These are phyloP conservation scores for Sebastes vulpes DNA, from an alignment of 2,797 vertebrate genomes.

Conservation along the genomic window DNA sequence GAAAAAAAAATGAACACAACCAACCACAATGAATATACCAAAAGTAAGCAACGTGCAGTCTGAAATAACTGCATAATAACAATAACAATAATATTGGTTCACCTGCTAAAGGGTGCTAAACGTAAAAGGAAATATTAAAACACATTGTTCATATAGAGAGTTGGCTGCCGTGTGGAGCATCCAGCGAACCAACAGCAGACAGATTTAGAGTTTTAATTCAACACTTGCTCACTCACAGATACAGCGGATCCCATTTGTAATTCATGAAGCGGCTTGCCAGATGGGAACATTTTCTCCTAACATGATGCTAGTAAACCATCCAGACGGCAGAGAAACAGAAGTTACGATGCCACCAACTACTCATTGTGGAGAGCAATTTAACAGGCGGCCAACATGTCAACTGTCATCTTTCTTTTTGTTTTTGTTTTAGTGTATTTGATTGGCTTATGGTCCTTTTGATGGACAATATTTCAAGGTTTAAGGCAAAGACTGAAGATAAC, in stretches of 20 bases:
- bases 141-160: neutral
- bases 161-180: constrained; percentile 12
- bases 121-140: neutral
- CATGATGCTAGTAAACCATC: constrained; percentile 31
- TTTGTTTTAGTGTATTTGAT: neutral
- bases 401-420: neutral
- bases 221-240: constrained; percentile 24
- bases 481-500: neutral
- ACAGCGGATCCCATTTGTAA: constrained; percentile 39
- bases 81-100: neutral
- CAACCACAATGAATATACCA: neutral
- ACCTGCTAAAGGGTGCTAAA: neutral
- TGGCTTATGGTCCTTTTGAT: neutral
- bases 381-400: neutral
- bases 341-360: neutral
- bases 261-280: constrained; percentile 46
- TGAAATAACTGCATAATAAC: neutral
- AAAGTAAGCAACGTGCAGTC: neutral
- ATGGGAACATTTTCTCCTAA: constrained; percentile 46
- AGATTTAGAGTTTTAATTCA: constrained; percentile 51
- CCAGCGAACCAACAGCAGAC: constrained; percentile 21
- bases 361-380: neutral
- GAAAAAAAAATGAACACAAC: neutral
- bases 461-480: neutral
- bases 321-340: constrained; percentile 14